Conservation (phyloP, 37 sponge, comb jelly and placozoan genomes). For the Ianthella basta region DNA sequence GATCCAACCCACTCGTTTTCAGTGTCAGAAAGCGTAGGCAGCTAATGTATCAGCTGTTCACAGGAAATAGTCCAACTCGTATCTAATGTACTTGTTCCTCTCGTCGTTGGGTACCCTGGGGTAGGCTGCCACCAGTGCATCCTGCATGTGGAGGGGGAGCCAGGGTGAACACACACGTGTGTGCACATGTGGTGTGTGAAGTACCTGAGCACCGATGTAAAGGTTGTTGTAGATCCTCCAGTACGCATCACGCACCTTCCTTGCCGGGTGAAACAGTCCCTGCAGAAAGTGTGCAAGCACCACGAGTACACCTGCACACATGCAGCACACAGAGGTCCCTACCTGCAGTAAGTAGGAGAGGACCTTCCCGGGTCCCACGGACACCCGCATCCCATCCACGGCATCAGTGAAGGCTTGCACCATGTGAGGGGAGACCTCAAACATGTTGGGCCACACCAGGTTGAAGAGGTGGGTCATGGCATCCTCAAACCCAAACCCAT, state of each 20-base stretch:
- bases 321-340: not conserved
- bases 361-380: conserved; percentile 85
- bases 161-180: not conserved
- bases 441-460: conserved; percentile 97
- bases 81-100: conserved; percentile 70
- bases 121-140: conserved; percentile 84
- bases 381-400: conserved; percentile 85
- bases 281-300: conserved; percentile 34
- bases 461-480: conserved; percentile 93
- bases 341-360: conserved; percentile 92
- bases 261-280: conserved; percentile 97
- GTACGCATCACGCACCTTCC: conserved; percentile 93
- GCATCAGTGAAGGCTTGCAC: conserved; percentile 92
- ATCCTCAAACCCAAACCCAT: conserved; percentile 98
- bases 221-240: conserved; percentile 97
- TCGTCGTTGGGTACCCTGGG: conserved; percentile 76
- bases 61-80: conserved; percentile 88
- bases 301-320: conserved; percentile 6
- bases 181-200: not conserved
- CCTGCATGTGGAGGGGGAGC: conserved; percentile 58
- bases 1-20: conserved; percentile 28
- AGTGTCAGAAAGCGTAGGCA: not conserved
- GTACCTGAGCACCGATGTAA: conserved; percentile 95
- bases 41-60: conserved; percentile 10
- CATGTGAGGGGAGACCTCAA: conserved; percentile 96